Percentiles rank a stretch among this genome's conserved stretches.
Evolutionary conservation across 2,888 invertebrate species (phyloP).

Genomic region (Cheilosia scutellata): DNA sequence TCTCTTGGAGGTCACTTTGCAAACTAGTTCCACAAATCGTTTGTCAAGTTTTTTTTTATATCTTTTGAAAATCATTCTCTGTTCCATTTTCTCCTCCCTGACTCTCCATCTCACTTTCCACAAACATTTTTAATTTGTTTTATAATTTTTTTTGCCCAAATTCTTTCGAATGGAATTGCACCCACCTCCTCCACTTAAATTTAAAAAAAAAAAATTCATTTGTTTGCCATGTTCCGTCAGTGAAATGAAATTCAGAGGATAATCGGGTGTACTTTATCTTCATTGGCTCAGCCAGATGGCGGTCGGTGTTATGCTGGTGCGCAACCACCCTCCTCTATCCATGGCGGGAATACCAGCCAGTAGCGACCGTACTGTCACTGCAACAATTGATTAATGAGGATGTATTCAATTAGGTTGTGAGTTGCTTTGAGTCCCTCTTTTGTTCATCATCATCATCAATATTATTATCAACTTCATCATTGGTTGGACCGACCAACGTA

Average conservation of each 20-base stretch:
- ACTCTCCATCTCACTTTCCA: background rate
- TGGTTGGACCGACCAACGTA: conserved; percentile 9
- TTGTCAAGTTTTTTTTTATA: background rate
- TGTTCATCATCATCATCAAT: conserved; percentile 31
- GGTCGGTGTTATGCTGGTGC: background rate
- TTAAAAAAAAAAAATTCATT: too few species aligned
- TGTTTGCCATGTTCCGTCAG: too few species aligned
- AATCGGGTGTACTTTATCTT: background rate
- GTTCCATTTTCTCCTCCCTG: background rate
- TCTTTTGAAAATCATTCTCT: background rate
- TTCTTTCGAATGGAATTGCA: background rate
- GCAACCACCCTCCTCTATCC: background rate
- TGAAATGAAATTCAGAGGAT: background rate
- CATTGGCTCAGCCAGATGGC: conserved; percentile 1
- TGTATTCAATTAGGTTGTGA: conserved; percentile 66
- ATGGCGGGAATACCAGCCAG: background rate
- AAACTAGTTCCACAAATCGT: conserved; percentile 44
- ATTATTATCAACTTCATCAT: conserved; percentile 43
- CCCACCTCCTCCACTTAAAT: background rate
- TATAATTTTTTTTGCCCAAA: background rate
- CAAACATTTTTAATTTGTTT: background rate
- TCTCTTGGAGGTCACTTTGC: conserved; percentile 54
- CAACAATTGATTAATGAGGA: conserved; percentile 73
- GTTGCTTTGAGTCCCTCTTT: conserved; percentile 9
- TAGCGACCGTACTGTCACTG: conserved; percentile 21